Base-by-base conservation (phyloP, 2,888 invertebrate genomes). In the Phyllotreta striolata region DNA sequence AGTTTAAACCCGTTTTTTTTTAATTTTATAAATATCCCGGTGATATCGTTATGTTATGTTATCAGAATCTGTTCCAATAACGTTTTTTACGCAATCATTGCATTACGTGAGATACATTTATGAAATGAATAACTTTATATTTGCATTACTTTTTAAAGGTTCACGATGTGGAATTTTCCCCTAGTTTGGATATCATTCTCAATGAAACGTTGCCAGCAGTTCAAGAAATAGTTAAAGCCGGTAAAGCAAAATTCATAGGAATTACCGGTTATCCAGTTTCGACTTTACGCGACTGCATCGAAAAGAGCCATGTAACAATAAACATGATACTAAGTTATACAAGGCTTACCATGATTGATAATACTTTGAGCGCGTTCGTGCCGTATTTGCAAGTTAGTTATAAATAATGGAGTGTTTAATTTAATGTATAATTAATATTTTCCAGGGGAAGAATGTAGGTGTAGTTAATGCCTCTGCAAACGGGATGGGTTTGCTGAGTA, bases 91-190 rank as follows among this genome's bases (percentile, higher is more conserved):
- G 24, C 1, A 24, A 24, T 1, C 4, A 24, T 24, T 24, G 4
- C 24, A 24, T 24, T 24, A 24, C 24, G 4, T 24, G 24, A 24
- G 24, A 24, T 24, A 10, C 55, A 37, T 59, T 51, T 24, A 47
- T 46, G 35, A 51, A 55, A 56, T 56, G 35, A 39, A 24, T 24
- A 24, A 24, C 24, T 24, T 24, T 24, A 24, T n/a, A n/a, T n/a
- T n/a, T n/a, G n/a, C 13, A 8, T 1, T 51, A 8, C 10, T 6
- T 59, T 66, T 40, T 77, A 24, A 24, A 96, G 95, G 87, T 96
- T n/a, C 97, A 97, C 76, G 97, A 98, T 76, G 83, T 93, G 59
- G 96, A 96, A 74, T 97, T 95, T 78, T 92, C 93, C 0, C 87
- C 90, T 5, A 88, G 87, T 66, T 79, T 89, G 13, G 89, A 93